A percentile compares a stretch with the other conserved stretches of the same genome.
phyloP scores from a whole-genome alignment of 2,888 invertebrate genomes.

The Cantharis rustica region DNA sequence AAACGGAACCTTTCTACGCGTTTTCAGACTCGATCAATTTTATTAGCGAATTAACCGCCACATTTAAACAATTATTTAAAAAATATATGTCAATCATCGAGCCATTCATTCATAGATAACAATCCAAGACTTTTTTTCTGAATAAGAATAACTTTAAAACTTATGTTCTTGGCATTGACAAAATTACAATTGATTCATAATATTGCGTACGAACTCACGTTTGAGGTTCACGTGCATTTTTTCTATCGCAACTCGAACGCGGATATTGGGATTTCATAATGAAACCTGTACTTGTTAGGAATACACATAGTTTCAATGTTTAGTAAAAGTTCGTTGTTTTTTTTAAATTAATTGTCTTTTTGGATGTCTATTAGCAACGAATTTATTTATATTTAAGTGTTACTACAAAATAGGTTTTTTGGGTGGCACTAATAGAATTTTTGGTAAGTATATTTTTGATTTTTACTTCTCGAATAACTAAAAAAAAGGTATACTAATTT shows the following conservation, averaged over 20 bases:
- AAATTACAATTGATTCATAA: background rate
- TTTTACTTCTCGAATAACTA: too few relatives aligned
- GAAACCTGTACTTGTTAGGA: background rate
- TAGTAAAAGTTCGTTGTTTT: background rate
- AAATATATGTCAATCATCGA: background rate
- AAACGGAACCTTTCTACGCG: background rate
- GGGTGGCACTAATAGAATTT: background rate
- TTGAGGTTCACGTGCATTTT: slow-evolving; percentile 16
- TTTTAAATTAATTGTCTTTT: background rate
- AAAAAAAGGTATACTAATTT: too few relatives aligned
- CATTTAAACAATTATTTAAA: background rate
- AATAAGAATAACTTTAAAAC: background rate
- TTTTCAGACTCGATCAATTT: too few relatives aligned
- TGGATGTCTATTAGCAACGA: background rate
- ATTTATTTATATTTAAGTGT: background rate
- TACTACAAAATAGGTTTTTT: background rate
- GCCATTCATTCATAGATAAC: background rate
- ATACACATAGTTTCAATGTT: background rate
- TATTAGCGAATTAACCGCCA: too few relatives aligned
- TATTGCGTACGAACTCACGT: slow-evolving; percentile 15
- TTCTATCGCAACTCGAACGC: background rate
- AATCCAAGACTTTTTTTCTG: background rate
- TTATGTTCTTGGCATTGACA: background rate
- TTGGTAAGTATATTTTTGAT: background rate
- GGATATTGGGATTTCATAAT: background rate